A percentile compares a stretch with the other conserved stretches of the same genome.
These are phyloP conservation scores for Polypterus senegalus DNA, from an alignment of 2,113 vertebrate genomes.

Conservation along the genomic window DNA sequence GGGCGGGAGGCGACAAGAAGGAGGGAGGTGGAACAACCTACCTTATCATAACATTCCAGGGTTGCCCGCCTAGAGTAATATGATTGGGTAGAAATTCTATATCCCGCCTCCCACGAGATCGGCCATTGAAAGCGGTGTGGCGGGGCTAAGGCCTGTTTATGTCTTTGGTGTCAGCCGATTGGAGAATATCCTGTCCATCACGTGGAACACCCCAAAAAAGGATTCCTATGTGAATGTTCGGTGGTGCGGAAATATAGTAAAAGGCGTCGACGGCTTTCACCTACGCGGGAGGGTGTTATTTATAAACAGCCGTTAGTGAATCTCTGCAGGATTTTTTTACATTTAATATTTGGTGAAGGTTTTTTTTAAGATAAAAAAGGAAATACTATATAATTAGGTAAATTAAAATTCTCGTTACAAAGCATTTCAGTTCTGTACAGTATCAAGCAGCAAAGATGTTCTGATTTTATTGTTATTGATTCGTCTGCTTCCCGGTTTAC, in stretches of 20 bases:
- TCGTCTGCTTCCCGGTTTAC: too few relatives aligned
- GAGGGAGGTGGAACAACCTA: conserved; percentile 23
- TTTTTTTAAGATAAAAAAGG: too few relatives aligned
- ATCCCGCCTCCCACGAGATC: not conserved
- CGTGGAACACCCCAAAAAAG: not conserved
- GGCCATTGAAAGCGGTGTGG: not conserved
- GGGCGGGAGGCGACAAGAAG: too few relatives aligned
- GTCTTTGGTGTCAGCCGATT: conserved; percentile 5
- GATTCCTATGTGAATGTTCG: conserved; percentile 24
- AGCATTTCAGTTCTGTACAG: too few relatives aligned
- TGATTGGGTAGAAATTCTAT: conserved; percentile 6
- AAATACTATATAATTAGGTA: too few relatives aligned
- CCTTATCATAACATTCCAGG: conserved; percentile 21
- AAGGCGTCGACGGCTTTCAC: conserved; percentile 37
- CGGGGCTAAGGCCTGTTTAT: not conserved
- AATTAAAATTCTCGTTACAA: too few relatives aligned
- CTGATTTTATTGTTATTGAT: too few relatives aligned
- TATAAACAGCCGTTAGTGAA: conserved; percentile 16
- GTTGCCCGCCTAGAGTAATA: conserved; percentile 4
- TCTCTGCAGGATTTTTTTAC: conserved; percentile 17
- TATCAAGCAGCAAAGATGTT: too few relatives aligned
- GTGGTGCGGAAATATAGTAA: conserved; percentile 29
- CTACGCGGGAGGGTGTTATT: conserved; percentile 18
- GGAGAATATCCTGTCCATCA: conserved; percentile 17
- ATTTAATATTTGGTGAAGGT: not conserved